Evolutionary conservation across 2,113 vertebrate genomes (phyloP).

Genomic region (Neomonachus schauinslandi): DNA sequence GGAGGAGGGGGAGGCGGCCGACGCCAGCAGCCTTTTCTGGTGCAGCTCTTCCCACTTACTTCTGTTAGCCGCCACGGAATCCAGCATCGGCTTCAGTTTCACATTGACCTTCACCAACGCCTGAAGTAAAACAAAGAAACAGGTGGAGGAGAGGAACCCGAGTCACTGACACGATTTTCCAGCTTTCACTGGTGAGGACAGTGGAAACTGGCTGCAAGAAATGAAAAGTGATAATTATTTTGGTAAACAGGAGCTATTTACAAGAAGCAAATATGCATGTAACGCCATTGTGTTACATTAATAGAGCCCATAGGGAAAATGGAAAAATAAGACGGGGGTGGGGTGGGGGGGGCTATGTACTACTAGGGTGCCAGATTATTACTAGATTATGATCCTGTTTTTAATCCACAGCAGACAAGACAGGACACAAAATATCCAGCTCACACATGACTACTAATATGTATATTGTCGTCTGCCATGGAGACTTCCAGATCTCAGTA

Average conservation of each 20-base stretch:
- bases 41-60: conserved; percentile 96
- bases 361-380: neutral
- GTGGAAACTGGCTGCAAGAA: neutral
- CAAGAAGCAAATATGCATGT: neutral
- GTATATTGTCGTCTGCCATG: neutral
- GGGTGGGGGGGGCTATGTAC: neutral
- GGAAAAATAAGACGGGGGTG: neutral
- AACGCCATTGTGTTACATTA: neutral
- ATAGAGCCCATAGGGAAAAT: neutral
- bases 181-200: neutral
- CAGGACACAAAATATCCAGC: conserved; percentile 21
- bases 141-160: neutral
- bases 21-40: conserved; percentile 87
- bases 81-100: conserved; percentile 97
- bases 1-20: conserved; percentile 62
- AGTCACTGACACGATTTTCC: conserved; percentile 15
- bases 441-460: neutral
- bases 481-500: neutral
- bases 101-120: conserved; percentile 95
- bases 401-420: neutral
- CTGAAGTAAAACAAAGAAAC: conserved; percentile 82
- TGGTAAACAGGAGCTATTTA: neutral
- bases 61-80: conserved; percentile 93
- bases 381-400: neutral
- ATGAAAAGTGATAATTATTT: neutral